A percentile compares a stretch with the other conserved stretches of the same genome.
These are phyloP conservation scores for Vombatus ursinus DNA, from an alignment of 2,113 vertebrate species.

Conservation along the genomic window DNA sequence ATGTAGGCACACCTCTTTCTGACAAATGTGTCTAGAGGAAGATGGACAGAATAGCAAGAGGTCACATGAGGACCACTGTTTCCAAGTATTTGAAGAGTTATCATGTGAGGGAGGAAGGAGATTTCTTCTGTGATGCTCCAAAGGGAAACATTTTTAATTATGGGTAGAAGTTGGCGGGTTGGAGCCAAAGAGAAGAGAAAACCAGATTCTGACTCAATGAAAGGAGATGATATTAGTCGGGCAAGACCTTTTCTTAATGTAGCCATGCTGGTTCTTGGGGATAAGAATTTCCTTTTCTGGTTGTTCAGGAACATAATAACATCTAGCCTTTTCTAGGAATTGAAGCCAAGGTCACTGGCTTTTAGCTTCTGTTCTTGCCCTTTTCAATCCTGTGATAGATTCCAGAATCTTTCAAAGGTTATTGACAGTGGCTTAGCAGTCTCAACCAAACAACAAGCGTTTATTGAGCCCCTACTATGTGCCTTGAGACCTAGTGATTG, in stretches of 20 bases:
- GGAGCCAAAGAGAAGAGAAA: neutral
- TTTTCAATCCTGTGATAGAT: neutral
- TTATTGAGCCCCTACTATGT: neutral
- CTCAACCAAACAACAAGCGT: neutral
- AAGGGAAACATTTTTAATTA: neutral
- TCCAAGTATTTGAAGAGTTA: neutral
- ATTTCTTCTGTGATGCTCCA: neutral
- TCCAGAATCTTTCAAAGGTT: neutral
- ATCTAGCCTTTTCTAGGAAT: neutral
- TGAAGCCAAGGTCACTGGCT: neutral
- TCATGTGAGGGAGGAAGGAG: neutral
- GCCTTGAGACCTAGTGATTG: neutral
- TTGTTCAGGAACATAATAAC: neutral
- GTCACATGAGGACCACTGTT: neutral
- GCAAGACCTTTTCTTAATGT: neutral
- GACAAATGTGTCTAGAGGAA: neutral
- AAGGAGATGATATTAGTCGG: neutral
- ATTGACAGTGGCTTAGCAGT: neutral
- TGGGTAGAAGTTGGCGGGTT: neutral
- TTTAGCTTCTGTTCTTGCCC: neutral
- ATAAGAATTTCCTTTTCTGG: neutral
- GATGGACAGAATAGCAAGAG: neutral
- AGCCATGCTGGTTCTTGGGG: neutral
- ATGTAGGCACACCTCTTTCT: neutral
- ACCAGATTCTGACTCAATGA: neutral